Evolutionary conservation across 2,888 invertebrate genomes (phyloP), one percentile per base, ranked within the genome.

Genomic region (Eristalinus aeneus): DNA sequence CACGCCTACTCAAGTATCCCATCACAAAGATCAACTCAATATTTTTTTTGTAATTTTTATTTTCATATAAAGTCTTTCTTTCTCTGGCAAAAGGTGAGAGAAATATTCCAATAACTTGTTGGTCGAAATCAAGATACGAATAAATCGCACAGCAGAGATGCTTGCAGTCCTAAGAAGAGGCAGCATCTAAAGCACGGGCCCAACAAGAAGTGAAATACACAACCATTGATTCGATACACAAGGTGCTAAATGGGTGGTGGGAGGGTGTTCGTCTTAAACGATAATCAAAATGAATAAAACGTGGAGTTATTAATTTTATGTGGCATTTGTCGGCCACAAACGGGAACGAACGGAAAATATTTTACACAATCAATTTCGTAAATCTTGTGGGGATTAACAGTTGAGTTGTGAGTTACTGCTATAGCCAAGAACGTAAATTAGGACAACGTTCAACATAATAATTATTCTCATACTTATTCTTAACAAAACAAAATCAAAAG

Each of bases 211-310:
- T 75, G 64, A 75, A 80, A 64, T 69, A 75, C 34, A 78, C 39
- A 73, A 56, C 82, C 61, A 79, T 75, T 79, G 84, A 75, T 79
- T 34, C 67, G 60, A 65, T 34, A 46, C 53, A 54, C 46, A 71
- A 79, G 67, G 61, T 75, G 67, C 69, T 67, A 79, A 76, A 80
- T 80, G 63, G 79, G 75, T 84, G 79, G 81, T 67, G 72, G 81
- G 65, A 75, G 65, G 84, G 79, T 79, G 79, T 79, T 72, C 58
- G 71, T 63, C 61, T 76, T 80, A 72, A 85, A 58, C 71, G 84
- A 80, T 85, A 76, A 85, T 80, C 84, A 76, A 80, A 85, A 85
- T 80, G 71, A 75, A 63, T 80, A 76, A 85, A 85, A 85, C 84
- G 80, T 85, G 84, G 61, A 72, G 84, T 85, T 85, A 85, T 80